Evolutionary conservation across 2,113 vertebrate genomes (phyloP).

Genomic region (Percopsis transmontana): DNA sequence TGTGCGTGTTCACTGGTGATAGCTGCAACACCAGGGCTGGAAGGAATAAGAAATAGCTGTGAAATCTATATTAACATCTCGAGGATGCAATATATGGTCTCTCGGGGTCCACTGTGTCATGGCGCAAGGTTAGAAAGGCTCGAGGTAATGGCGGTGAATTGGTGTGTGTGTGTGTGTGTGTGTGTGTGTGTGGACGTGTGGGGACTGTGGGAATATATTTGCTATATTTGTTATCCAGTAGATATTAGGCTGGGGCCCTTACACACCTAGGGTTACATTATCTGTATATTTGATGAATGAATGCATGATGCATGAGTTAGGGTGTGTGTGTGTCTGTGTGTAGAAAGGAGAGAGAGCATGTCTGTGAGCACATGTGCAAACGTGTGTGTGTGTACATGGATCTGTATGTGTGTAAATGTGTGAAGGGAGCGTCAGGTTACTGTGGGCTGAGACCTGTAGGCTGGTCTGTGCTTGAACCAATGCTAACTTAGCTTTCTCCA

Average conservation of each 20-base stretch:
- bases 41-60: slow-evolving; percentile 22
- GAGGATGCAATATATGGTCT: slow-evolving; percentile 26
- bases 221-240: no score
- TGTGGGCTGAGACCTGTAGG: slow-evolving; percentile 17
- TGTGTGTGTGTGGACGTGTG: slow-evolving; percentile 15
- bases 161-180: slow-evolving; percentile 9
- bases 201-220: neutral
- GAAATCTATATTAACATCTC: neutral
- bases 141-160: neutral
- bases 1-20: neutral
- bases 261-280: slow-evolving; percentile 7
- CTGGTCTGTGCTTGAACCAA: neutral
- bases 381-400: neutral
- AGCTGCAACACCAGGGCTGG: neutral
- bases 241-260: neutral
- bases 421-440: slow-evolving; percentile 7
- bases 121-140: slow-evolving; percentile 4
- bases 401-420: neutral
- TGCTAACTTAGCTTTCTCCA: no score
- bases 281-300: neutral
- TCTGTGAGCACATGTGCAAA: neutral
- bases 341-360: no score
- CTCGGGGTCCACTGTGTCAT: slow-evolving; percentile 18
- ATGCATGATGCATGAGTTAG: neutral
- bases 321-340: slow-evolving; percentile 3